Conservation (phyloP, 2,888 invertebrate genomes). For the Melanophora roralis region DNA sequence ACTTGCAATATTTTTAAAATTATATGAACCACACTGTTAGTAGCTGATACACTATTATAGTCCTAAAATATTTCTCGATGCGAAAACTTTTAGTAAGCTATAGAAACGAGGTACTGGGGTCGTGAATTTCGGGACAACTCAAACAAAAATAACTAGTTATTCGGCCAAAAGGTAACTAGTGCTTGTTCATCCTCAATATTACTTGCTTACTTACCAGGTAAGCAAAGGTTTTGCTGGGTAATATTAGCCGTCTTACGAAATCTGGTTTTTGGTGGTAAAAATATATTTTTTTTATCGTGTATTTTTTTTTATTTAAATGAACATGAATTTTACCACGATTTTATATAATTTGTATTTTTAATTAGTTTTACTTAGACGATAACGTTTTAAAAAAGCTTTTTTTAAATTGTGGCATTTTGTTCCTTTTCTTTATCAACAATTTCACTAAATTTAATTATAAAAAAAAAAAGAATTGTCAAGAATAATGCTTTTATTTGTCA, state of each 20-base stretch:
- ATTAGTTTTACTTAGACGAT: not conserved
- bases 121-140: no score
- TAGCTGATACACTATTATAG: no score
- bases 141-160: no score
- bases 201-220: no score
- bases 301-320: not conserved
- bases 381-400: constrained; percentile 22
- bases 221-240: no score
- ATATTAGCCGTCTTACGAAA: not conserved
- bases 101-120: no score
- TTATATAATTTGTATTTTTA: constrained; percentile 19
- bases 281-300: constrained; percentile 1
- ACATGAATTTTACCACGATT: constrained; percentile 1
- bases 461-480: not conserved
- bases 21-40: no score
- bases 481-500: not conserved
- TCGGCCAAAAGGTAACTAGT: no score
- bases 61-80: no score
- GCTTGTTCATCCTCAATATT: no score
- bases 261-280: not conserved
- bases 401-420: not conserved
- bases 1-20: no score
- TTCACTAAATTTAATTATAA: constrained; percentile 13
- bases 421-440: constrained; percentile 29
- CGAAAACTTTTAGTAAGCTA: no score